These are phyloP conservation scores for Tetragonisca angustula DNA, from an alignment of 2,888 invertebrate genomes.

Conservation along the genomic window DNA sequence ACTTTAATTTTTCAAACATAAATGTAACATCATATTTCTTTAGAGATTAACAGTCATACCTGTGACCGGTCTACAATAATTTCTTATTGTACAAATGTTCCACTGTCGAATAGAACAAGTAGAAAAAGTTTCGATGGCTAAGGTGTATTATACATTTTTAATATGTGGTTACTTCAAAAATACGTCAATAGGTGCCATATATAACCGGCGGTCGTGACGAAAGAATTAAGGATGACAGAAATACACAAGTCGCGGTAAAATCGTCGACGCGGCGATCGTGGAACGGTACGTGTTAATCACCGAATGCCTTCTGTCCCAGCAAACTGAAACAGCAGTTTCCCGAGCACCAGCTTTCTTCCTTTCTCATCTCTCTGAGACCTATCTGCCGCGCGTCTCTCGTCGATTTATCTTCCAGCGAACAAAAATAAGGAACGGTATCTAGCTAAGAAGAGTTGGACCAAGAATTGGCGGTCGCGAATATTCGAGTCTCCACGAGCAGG, in stretches of 20 bases:
- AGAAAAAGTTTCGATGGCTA: no score
- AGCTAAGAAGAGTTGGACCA: slow-evolving; percentile 9
- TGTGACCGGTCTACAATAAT: no score
- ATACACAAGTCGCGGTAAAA: not conserved
- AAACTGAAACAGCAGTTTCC: slow-evolving; percentile 32
- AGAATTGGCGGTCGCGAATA: slow-evolving; percentile 23
- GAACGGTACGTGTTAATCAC: slow-evolving; percentile 36
- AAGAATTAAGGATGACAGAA: no score
- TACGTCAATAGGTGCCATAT: no score
- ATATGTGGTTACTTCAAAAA: no score
- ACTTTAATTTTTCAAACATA: no score
- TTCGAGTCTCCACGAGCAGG: slow-evolving; percentile 59
- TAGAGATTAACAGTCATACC: no score
- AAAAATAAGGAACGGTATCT: slow-evolving; percentile 61
- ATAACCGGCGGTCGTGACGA: no score
- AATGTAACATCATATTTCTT: no score
- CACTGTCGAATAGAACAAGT: no score
- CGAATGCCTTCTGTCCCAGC: slow-evolving; percentile 35
- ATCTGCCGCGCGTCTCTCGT: slow-evolving; percentile 16
- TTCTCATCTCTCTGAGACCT: slow-evolving; percentile 8
- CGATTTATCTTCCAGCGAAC: slow-evolving; percentile 65
- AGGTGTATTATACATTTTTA: no score
- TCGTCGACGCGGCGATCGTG: not conserved
- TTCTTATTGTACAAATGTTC: no score
- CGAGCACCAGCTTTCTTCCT: not conserved